Base-by-base conservation (phyloP, 2,888 invertebrate species). In the Latrodectus elegans region DNA sequence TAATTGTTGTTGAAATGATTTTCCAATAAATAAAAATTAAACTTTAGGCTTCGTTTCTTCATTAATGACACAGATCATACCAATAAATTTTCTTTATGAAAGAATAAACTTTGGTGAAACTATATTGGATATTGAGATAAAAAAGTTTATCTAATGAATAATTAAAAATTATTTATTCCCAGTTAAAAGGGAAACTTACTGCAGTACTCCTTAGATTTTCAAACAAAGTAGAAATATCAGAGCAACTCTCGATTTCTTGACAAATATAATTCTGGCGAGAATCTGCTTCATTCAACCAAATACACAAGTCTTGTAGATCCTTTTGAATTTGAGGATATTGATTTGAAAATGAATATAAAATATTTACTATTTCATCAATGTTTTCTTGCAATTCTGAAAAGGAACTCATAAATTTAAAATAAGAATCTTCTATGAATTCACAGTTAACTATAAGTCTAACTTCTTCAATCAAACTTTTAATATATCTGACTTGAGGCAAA, bases 321-420 rank as follows among this genome's bases (percentile, higher is more conserved):
- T 26, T 17, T 53, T 85, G 72, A 17, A 85, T 51, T 22, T 60
- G 22, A 53, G 60, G 8, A 67, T 80, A 85, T 53, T 81, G 68
- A 8, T 73, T 78, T 12, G 10, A 52, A 72, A 77, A 60, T 9
- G 17, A 1, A 12, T 52, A 17, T 1, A 53, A 4, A 60, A 51
- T 55, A 60, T 22, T 38, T n/a, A 81, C 49, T 74, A 72, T 64
- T 53, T n/a, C 38, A 68, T 76, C 78, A 70, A 88, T 51, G 53
- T 38, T 79, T 52, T 81, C 60, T 11, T 67, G n/a, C 0, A 88
- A 70, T 52, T 68, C 14, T 8, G 76, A 22, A 49, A 52, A 88
- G 0, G 51, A 17, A 12, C n/a, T 17, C 6, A 74, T 11, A 17
- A 80, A 17, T 22, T 77, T 67, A n/a, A 12, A 8, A 26, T 76